Percentiles rank a stretch among this genome's conserved stretches.
phyloP scores from a whole-genome alignment of 1,140 invertebrate genomes.

The Zaprionus ghesquierei region DNA sequence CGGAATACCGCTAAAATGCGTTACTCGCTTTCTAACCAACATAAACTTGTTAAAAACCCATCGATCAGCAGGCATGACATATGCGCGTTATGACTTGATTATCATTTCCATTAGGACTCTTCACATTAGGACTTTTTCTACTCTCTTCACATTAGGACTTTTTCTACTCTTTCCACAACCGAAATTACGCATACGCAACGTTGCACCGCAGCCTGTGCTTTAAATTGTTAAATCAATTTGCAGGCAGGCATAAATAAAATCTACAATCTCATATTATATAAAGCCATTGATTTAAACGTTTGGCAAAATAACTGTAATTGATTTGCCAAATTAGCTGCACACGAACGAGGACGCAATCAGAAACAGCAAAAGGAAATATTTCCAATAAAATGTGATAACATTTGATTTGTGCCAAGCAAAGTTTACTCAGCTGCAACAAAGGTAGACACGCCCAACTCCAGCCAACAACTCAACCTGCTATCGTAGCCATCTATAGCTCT shows the following conservation, averaged over 20 bases:
- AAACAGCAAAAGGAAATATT: slow-evolving; percentile 14
- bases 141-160: neutral
- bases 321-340: slow-evolving; percentile 55
- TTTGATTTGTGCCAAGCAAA: slow-evolving; percentile 59
- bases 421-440: slow-evolving; percentile 38
- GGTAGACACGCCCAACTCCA: neutral
- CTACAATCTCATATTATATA: slow-evolving; percentile 2
- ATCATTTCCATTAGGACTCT: too few species aligned
- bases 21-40: too few species aligned
- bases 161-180: too few species aligned
- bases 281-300: slow-evolving; percentile 43
- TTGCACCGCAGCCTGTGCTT: neutral
- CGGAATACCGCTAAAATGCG: too few species aligned
- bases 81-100: too few species aligned
- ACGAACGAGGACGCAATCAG: slow-evolving; percentile 42
- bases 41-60: too few species aligned
- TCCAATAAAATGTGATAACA: slow-evolving; percentile 45
- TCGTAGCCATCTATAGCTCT: neutral
- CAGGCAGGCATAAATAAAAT: neutral
- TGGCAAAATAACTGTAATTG: slow-evolving; percentile 50
- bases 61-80: too few species aligned
- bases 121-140: too few species aligned
- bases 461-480: neutral
- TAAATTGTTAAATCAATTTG: neutral
- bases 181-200: slow-evolving; percentile 10